These are phyloP conservation scores for Mormyrus proboscirostris DNA, from an alignment of 2,797 vertebrate genomes.

Conservation along the genomic window DNA sequence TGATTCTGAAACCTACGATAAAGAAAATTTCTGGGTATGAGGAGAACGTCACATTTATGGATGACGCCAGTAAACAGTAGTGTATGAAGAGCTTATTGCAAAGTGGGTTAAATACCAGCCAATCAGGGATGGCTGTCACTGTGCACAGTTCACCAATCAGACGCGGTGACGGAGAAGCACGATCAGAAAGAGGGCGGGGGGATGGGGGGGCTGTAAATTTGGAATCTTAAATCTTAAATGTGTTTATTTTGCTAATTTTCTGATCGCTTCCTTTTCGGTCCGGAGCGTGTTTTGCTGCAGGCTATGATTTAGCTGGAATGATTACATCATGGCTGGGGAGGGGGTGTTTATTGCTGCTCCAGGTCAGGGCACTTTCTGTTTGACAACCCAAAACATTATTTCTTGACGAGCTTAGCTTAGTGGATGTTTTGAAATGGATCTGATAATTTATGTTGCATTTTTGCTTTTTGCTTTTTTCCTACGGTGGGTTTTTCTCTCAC, in stretches of 20 bases:
- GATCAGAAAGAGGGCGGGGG: not conserved
- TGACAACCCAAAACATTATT: not conserved
- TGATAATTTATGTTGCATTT: not conserved
- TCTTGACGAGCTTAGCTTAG: not conserved
- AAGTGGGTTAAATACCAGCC: not conserved
- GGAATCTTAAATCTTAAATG: not conserved
- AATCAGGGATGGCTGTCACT: not conserved
- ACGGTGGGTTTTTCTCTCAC: not conserved
- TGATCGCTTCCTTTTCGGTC: not conserved
- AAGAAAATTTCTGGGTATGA: not conserved
- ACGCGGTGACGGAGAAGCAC: not conserved
- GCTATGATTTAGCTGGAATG: not conserved
- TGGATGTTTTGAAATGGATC: not conserved
- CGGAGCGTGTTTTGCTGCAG: not conserved
- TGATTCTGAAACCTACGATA: not conserved
- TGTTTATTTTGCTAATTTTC: conserved; percentile 8
- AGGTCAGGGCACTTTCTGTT: not conserved
- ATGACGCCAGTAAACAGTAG: not conserved
- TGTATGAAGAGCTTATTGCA: not conserved
- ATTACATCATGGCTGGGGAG: not conserved
- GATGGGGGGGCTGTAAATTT: not conserved
- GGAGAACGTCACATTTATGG: not conserved
- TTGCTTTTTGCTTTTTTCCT: not conserved
- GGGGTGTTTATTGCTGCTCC: not conserved
- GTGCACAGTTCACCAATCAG: not conserved